A percentile compares a stretch with the other conserved stretches of the same genome.
Conservation (phyloP, 1,140 invertebrate genomes). For the Nymphalis io region DNA sequence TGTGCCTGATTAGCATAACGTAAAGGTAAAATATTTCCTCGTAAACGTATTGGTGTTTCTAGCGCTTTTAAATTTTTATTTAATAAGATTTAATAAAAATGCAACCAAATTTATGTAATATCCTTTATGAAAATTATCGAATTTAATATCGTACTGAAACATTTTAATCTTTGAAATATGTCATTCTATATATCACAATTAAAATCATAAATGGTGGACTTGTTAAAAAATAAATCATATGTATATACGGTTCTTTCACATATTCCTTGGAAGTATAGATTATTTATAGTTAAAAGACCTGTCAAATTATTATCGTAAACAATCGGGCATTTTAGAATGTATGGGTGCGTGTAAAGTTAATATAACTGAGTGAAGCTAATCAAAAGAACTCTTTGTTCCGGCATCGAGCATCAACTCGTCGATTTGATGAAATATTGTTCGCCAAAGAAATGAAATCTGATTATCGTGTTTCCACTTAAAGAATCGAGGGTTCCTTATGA, state of each 20-base stretch:
- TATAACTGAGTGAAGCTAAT: constrained; percentile 24
- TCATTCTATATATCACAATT: too few relatives aligned
- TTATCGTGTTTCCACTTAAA: neutral
- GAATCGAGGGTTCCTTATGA: neutral
- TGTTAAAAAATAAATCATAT: neutral
- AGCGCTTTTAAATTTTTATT: too few relatives aligned
- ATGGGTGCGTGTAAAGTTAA: neutral
- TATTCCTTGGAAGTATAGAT: neutral
- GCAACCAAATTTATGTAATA: too few relatives aligned
- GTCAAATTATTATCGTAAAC: neutral
- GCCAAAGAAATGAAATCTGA: constrained; percentile 9
- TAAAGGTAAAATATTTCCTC: too few relatives aligned
- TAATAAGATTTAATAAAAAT: too few relatives aligned
- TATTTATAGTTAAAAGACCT: neutral
- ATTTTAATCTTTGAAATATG: too few relatives aligned
- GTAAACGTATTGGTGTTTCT: too few relatives aligned
- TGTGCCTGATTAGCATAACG: too few relatives aligned
- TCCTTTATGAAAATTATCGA: too few relatives aligned
- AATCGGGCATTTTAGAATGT: neutral
- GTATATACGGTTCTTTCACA: neutral
- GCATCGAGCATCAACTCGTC: constrained; percentile 16
- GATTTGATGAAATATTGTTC: constrained; percentile 53
- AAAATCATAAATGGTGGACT: too few relatives aligned
- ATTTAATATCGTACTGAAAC: too few relatives aligned
- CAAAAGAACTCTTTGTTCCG: constrained; percentile 40